These are phyloP conservation scores for Campaea margaritaria DNA, from an alignment of 2,888 invertebrate genomes.

Conservation along the genomic window DNA sequence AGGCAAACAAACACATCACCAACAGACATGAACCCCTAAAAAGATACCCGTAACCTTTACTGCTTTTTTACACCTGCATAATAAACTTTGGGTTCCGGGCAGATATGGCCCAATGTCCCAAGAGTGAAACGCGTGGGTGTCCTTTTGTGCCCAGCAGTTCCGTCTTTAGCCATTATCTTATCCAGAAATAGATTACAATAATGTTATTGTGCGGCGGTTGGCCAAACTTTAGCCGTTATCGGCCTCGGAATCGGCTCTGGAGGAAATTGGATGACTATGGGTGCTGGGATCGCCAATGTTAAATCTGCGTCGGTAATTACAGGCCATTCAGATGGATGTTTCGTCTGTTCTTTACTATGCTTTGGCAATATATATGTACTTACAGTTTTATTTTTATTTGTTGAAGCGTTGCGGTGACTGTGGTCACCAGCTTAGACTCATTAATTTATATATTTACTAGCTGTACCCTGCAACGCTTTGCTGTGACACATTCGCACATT, in stretches of 20 bases:
- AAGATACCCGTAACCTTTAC: slow-evolving; percentile 1
- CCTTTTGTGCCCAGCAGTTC: slow-evolving; percentile 27
- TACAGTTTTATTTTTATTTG: no score
- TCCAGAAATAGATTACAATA: slow-evolving; percentile 43
- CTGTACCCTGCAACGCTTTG: no score
- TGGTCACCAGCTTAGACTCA: no score
- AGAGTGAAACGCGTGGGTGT: slow-evolving; percentile 14
- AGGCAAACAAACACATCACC: background rate
- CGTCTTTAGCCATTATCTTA: slow-evolving; percentile 32
- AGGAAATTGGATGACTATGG: slow-evolving; percentile 30
- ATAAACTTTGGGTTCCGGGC: slow-evolving; percentile 18
- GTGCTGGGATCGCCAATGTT: slow-evolving; percentile 8
- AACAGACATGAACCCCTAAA: no score
- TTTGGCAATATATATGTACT: background rate
- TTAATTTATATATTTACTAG: no score
- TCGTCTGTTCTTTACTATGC: slow-evolving; percentile 1
- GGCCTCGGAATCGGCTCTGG: slow-evolving; percentile 38
- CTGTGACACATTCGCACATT: no score
- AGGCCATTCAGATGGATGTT: slow-evolving; percentile 12
- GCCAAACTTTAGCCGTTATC: slow-evolving; percentile 45
- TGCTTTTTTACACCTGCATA: slow-evolving; percentile 14
- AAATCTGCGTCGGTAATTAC: slow-evolving; percentile 24
- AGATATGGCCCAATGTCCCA: background rate
- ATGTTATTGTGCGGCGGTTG: slow-evolving; percentile 28
- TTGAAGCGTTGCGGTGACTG: no score